Evolutionary conservation across 2,888 invertebrate species (phyloP).

Genomic region (Leptura quadrifasciata): DNA sequence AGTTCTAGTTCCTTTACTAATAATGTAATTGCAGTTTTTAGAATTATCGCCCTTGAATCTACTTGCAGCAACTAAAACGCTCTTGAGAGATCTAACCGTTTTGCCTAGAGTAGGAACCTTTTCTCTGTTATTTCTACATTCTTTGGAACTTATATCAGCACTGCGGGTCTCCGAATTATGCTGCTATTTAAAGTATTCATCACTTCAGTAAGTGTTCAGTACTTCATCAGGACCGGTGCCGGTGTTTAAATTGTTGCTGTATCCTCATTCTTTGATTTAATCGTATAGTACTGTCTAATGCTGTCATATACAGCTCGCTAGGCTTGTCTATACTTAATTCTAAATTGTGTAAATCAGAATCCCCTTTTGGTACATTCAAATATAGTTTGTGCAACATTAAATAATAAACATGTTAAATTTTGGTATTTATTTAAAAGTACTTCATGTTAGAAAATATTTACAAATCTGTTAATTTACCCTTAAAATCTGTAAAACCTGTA

Average conservation of each 20-base stretch:
- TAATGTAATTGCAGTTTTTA: slow-evolving; percentile 61
- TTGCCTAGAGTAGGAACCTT: slow-evolving; percentile 38
- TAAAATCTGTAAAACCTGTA: slow-evolving; percentile 55
- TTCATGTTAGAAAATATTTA: slow-evolving; percentile 50
- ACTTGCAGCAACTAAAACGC: slow-evolving; percentile 31
- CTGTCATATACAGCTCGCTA: slow-evolving; percentile 72
- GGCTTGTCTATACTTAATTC: slow-evolving; percentile 66
- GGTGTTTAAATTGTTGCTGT: slow-evolving; percentile 73
- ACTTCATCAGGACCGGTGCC: slow-evolving; percentile 73
- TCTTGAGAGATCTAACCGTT: slow-evolving; percentile 34
- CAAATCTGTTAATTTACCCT: slow-evolving; percentile 52
- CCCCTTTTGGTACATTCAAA: slow-evolving; percentile 59
- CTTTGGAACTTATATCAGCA: slow-evolving; percentile 63
- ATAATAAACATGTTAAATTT: not conserved
- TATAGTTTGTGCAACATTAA: no score
- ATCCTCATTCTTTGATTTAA: slow-evolving; percentile 59
- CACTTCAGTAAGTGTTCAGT: slow-evolving; percentile 69
- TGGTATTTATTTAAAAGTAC: slow-evolving; percentile 37
- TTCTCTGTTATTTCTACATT: slow-evolving; percentile 42
- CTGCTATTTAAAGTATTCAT: slow-evolving; percentile 67
- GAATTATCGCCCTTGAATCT: slow-evolving; percentile 47
- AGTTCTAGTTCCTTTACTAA: no score
- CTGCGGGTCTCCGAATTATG: slow-evolving; percentile 23
- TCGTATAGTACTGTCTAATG: slow-evolving; percentile 72
- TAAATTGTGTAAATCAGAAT: slow-evolving; percentile 64